Evolutionary conservation across 2,888 invertebrate genomes (phyloP), one percentile per base, ranked within the genome.

Genomic region (Salticus scenicus): DNA sequence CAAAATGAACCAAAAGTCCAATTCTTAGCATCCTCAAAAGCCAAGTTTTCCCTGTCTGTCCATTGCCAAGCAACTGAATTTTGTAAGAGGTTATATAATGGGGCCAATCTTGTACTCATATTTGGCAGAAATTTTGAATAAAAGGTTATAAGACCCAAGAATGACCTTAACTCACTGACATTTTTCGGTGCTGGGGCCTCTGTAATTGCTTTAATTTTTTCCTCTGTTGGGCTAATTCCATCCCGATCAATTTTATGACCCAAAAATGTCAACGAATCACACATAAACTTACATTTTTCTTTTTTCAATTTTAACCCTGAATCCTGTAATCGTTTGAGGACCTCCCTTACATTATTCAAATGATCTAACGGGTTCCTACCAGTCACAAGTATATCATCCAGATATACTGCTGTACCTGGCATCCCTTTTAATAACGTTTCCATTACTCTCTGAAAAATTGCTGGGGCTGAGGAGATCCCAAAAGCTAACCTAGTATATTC

Each of bases 1-100:
- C 89, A 87, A 89, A 91, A 82, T 91, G 90, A 14, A 88, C 88
- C 88, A 67, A 86, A 89, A 20, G 86, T 88, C 5, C 88, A 86
- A 14, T 89, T 88, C 90, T 90, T 91, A 89, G 90, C 89, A 92
- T 90, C 69, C 91, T 66, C 0, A 47, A 66, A 63, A 89, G 88
- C 0, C 91, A 8, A 89, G 88, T 51, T 81, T 37, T n/a, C 88
- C 78, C 75, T 87, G 83, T 27, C 10, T 64, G 70, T 72, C 88
- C 88, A 88, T 17, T 57, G 20, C 89, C 89, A 90, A 0, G 28
- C 20, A 31, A 88, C 78, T 63, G 89, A 88, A 31, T 85, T 14
- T 27, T 88, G 71, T 28, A 90, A 67, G 8, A 88, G 90, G 37
- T 80, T 24, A 66, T 89, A 83, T n/a, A 90, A 73, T 0, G 90